phyloP scores from a whole-genome alignment of 2,797 vertebrate species.

The Uromys caudimaculatus region DNA sequence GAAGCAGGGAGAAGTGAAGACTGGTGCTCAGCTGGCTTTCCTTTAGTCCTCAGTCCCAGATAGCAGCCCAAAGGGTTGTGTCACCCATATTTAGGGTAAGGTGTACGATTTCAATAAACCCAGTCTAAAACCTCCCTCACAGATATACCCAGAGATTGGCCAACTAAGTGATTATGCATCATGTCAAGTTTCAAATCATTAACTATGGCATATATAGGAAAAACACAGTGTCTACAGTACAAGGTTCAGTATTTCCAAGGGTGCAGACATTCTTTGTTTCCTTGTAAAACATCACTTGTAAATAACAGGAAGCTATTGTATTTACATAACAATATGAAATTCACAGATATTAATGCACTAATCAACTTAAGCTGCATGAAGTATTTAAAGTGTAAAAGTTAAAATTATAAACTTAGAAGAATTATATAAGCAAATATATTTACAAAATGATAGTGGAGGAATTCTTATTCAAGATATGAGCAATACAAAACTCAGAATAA shows the following conservation, averaged over 20 bases:
- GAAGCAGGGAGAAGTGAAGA: neutral
- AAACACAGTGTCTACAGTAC: neutral
- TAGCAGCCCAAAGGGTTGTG: neutral
- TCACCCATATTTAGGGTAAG: neutral
- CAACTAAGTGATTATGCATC: neutral
- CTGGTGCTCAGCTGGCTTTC: neutral
- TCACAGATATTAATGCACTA: neutral
- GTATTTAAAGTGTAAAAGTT: neutral
- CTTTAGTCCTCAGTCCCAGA: neutral
- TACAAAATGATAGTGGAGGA: neutral
- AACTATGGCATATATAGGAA: neutral
- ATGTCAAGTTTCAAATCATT: neutral
- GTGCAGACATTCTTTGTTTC: neutral
- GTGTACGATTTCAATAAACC: neutral
- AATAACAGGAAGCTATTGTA: neutral
- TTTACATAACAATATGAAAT: neutral
- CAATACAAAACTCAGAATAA: neutral
- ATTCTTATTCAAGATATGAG: neutral
- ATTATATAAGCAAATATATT: neutral
- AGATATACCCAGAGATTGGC: neutral
- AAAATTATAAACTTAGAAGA: conserved; percentile 28
- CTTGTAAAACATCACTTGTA: neutral
- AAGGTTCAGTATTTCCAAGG: neutral
- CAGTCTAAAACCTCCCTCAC: neutral
- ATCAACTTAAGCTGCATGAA: conserved; percentile 8